phyloP scores from a whole-genome alignment of 1,140 invertebrate species.

The Subanguina moxae region DNA sequence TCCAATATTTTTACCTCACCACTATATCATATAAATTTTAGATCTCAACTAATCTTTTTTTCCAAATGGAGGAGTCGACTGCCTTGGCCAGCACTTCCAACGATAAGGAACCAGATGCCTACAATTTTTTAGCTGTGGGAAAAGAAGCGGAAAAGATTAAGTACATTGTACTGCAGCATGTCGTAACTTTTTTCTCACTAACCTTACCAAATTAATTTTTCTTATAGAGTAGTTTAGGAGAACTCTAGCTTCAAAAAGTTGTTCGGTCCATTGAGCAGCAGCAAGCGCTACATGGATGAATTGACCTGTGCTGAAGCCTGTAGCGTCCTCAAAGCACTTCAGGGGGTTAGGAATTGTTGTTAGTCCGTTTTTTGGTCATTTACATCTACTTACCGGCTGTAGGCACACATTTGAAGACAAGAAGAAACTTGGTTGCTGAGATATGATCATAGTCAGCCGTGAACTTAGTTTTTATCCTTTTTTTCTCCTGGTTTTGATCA shows the following conservation, averaged over 20 bases:
- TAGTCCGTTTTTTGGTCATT: not conserved
- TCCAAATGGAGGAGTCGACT: too few relatives aligned
- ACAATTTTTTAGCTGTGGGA: constrained; percentile 33
- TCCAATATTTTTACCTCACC: too few relatives aligned
- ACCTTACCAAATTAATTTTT: not conserved
- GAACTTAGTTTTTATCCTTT: too few relatives aligned
- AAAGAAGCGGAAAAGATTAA: constrained; percentile 35
- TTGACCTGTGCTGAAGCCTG: constrained; percentile 23
- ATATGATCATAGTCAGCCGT: too few relatives aligned
- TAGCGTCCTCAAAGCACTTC: constrained; percentile 12
- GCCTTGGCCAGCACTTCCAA: too few relatives aligned
- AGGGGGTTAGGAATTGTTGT: constrained; percentile 4
- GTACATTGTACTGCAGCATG: constrained; percentile 29
- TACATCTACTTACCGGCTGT: not conserved
- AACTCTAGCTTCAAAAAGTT: constrained; percentile 13
- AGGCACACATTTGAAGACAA: not conserved
- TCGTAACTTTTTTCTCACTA: constrained; percentile 10
- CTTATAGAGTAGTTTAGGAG: not conserved
- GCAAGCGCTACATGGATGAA: constrained; percentile 15
- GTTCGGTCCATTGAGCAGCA: constrained; percentile 13
- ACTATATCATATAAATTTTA: too few relatives aligned
- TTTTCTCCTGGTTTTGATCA: too few relatives aligned
- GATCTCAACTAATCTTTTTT: too few relatives aligned
- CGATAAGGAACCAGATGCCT: too few relatives aligned
- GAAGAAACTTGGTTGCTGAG: too few relatives aligned